Conservation (phyloP, 2,888 invertebrate species). For the Himalopsyche japonica region DNA sequence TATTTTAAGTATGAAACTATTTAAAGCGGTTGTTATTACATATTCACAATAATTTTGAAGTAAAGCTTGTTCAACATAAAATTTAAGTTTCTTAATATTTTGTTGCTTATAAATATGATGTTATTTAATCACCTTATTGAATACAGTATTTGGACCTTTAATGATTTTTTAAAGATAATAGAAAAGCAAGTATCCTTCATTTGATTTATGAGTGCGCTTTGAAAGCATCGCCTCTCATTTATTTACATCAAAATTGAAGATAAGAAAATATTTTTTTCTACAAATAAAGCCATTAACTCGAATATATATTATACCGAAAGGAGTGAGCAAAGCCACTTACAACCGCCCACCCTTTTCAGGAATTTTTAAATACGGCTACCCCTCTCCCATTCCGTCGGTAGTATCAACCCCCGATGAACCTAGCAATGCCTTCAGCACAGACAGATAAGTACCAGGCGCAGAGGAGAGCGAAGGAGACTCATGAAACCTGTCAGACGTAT, state of each 20-base stretch:
- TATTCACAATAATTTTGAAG: no score
- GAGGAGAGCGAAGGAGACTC: constrained; percentile 47
- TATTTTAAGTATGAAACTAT: no score
- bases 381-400: constrained; percentile 15
- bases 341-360: background rate
- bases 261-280: background rate
- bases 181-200: background rate
- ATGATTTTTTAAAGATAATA: background rate
- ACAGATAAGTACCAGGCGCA: constrained; percentile 41
- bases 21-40: no score
- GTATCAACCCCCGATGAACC: background rate
- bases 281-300: background rate
- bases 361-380: constrained; percentile 27
- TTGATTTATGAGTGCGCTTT: background rate
- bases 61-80: no score
- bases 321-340: constrained; percentile 40
- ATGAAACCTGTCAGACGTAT: constrained; percentile 68
- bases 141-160: background rate
- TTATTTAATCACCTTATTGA: no score
- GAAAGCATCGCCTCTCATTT: background rate
- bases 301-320: constrained; percentile 14
- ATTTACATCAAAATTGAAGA: background rate
- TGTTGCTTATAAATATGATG: no score
- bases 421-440: constrained; percentile 31
- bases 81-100: no score